phyloP scores from a whole-genome alignment of 2,888 invertebrate species.

The Idaea dimidiata region DNA sequence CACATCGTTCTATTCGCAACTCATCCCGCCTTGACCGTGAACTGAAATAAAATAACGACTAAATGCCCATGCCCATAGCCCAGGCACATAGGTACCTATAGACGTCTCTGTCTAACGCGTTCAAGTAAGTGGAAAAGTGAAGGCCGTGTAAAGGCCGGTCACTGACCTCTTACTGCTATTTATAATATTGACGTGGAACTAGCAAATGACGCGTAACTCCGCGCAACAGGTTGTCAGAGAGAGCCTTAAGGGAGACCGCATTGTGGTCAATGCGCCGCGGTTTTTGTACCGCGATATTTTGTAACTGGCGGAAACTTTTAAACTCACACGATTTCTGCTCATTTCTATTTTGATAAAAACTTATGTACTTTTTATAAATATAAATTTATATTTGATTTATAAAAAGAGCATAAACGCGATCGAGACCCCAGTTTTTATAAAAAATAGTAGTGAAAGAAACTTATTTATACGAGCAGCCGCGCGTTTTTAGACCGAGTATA shows the following conservation, averaged over 20 bases:
- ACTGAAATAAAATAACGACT: not conserved
- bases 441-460: too few species aligned
- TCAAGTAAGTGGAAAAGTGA: constrained; percentile 46
- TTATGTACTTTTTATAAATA: too few species aligned
- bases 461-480: not conserved
- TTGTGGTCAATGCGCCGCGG: not conserved
- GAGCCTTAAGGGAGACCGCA: not conserved
- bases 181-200: constrained; percentile 49
- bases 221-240: constrained; percentile 34
- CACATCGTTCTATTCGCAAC: too few species aligned
- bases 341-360: too few species aligned
- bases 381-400: too few species aligned
- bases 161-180: constrained; percentile 67
- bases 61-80: not conserved
- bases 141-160: constrained; percentile 77
- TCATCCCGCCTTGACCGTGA: not conserved
- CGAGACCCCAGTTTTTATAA: too few species aligned
- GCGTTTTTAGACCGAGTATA: not conserved
- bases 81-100: not conserved
- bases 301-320: not conserved
- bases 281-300: not conserved
- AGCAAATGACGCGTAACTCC: constrained; percentile 23
- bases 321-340: too few species aligned
- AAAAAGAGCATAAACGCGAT: too few species aligned
- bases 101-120: not conserved